These are phyloP conservation scores for Manis pentadactyla DNA, from an alignment of 2,797 vertebrate species.

Conservation along the genomic window DNA sequence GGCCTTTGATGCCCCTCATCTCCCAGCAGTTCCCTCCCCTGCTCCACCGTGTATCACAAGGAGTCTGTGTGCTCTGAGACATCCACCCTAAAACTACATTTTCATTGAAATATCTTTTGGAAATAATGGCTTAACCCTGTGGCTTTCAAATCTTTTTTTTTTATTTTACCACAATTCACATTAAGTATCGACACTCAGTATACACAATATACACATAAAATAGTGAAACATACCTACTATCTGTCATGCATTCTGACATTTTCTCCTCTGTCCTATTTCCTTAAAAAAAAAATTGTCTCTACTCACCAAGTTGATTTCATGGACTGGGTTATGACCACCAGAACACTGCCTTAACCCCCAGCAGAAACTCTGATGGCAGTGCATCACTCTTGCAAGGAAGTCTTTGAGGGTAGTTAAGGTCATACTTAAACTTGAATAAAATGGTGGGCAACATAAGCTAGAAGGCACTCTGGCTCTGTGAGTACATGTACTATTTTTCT, in stretches of 20 bases:
- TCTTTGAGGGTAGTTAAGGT: neutral
- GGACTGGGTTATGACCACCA: neutral
- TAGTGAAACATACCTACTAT: neutral
- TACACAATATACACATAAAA: neutral
- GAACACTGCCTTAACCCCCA: neutral
- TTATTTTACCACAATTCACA: neutral
- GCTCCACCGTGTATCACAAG: neutral
- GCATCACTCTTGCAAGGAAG: neutral
- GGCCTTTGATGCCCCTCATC: neutral
- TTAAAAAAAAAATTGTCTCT: neutral
- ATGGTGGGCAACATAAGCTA: neutral
- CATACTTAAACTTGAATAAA: neutral
- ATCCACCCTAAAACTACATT: neutral
- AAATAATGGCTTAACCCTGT: neutral
- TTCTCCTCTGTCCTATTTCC: neutral
- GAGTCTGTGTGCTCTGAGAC: neutral
- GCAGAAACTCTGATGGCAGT: neutral
- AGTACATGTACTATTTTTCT: neutral
- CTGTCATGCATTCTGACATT: neutral
- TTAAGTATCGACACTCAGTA: neutral
- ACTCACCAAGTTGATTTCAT: slow-evolving; percentile 37
- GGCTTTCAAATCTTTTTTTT: neutral
- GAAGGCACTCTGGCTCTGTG: neutral
- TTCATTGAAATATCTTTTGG: neutral
- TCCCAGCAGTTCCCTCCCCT: neutral